A percentile compares a stretch with the other conserved stretches of the same genome.
phyloP scores from a whole-genome alignment of 2,113 vertebrate species.

The human (Homo sapiens) region GRCh38 chr6:135273001-135273500 shows the following conservation, averaged over 20 bases:
- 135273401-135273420: too few relatives aligned
- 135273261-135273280: slow-evolving; percentile 1
- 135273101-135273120: background rate
- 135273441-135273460: too few relatives aligned
- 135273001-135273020: background rate
- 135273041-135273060: background rate
- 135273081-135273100: slow-evolving; percentile 10
- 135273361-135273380: background rate
- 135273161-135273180: slow-evolving; percentile 27
- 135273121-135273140: background rate
- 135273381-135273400: too few relatives aligned
- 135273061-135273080: background rate
- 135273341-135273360: background rate
- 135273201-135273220: background rate
- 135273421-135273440: too few relatives aligned
- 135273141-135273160: background rate
- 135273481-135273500: too few relatives aligned
- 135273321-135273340: background rate
- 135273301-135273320: slow-evolving; percentile 16
- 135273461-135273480: too few relatives aligned
- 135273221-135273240: background rate
- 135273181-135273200: slow-evolving; percentile 23
- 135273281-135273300: background rate
- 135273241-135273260: slow-evolving; percentile 7
- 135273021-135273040: background rate